Evolutionary conservation across 2,113 vertebrate genomes (phyloP).

Genomic region (Mesitornis unicolor): DNA sequence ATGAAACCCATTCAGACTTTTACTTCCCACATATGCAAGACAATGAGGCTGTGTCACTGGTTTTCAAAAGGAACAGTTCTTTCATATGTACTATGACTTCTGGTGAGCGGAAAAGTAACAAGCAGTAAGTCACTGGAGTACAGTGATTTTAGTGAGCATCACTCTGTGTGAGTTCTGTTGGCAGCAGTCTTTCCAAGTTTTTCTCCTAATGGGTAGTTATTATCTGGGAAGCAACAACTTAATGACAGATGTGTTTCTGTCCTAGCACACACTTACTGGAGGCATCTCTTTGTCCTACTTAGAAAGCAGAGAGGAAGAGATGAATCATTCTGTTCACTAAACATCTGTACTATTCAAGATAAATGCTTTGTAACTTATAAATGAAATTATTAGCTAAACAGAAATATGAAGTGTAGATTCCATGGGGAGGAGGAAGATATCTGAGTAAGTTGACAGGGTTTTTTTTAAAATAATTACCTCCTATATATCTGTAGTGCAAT

Average conservation of each 20-base stretch:
- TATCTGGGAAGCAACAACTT: conserved; percentile 44
- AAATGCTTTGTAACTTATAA: conserved; percentile 46
- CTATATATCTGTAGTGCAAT: background rate
- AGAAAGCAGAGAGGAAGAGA: conserved; percentile 39
- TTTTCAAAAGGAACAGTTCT: background rate
- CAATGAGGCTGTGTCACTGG: background rate
- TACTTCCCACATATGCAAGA: background rate
- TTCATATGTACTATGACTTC: background rate
- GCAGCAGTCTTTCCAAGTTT: conserved; percentile 23
- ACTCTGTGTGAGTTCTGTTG: background rate
- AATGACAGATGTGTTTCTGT: conserved; percentile 33
- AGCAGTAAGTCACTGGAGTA: background rate
- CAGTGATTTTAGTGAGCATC: background rate
- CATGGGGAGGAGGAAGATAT: background rate
- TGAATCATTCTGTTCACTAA: conserved; percentile 44
- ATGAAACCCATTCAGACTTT: background rate
- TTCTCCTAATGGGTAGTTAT: conserved; percentile 30
- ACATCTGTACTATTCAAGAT: conserved; percentile 65
- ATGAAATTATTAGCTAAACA: conserved; percentile 25
- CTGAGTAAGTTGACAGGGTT: background rate
- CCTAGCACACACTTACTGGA: background rate
- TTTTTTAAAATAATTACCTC: background rate
- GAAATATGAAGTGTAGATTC: background rate
- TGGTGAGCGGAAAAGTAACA: background rate
- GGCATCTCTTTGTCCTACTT: conserved; percentile 36